Base-by-base conservation (phyloP, 2,888 invertebrate genomes). In the Acanthopleura granulata region DNA sequence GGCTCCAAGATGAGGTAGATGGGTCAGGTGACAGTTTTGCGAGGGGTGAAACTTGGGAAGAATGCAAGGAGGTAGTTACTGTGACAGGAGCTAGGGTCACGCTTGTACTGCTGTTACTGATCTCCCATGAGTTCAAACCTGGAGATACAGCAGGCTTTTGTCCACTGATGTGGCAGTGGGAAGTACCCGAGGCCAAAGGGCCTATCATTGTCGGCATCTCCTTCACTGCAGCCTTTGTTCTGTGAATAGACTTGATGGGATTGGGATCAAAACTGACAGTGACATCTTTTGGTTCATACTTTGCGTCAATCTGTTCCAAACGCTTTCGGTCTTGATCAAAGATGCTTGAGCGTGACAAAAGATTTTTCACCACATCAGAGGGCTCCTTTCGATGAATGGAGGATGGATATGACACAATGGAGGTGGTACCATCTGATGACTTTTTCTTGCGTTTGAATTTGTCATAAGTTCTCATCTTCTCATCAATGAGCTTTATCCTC, bases 271-370 rank as follows among this genome's bases (percentile, higher is more conserved):
- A 69, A 72, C 50, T 70, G 16, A 77, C 71, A 30, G 69, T 76
- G 49, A 83, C 51, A 29, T 88, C 85, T 79, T 89, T 89, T 15
- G 90, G 89, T 91, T 97, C 93, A 91, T 96, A 94, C 91, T 96
- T 94, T 91, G 97, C 94, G 88, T 94, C 93, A 76, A 95, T 94
- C 86, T 89, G 87, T 90, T 97, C 97, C 76, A 98, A 92, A 51
- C 98, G 93, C 91, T 97, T 97, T 62, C 95, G 94, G 90, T 98
- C 98, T 90, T 98, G 98, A 89, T 98, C 98, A 91, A 98, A 98
- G 74, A 98, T 90, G 76, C 97, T 97, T 80, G 95, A 94, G 90
- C 96, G 96, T 9, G 97, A 96, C 86, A 98, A 93, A 84, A 98
- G 93, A 30, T 96, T 96, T 87, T 96, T 95, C 61, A 97, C 95